These are phyloP conservation scores for Pseudotriccus pelzelni DNA, from an alignment of 2,797 vertebrate genomes.

Conservation along the genomic window DNA sequence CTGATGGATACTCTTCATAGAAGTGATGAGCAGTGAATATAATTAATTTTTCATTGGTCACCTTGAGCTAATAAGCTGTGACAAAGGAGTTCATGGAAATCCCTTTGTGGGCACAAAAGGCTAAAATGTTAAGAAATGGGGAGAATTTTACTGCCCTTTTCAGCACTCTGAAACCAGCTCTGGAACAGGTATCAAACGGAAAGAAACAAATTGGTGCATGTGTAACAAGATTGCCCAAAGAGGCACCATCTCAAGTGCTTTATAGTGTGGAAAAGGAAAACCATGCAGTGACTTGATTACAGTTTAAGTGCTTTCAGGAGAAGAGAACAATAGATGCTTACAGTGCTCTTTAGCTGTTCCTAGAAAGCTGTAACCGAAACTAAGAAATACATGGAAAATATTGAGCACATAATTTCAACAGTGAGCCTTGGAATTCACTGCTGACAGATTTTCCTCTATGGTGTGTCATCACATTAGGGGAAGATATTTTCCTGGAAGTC, in stretches of 20 bases:
- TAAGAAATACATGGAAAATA: not conserved
- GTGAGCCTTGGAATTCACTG: not conserved
- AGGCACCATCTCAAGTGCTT: not conserved
- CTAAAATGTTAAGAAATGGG: not conserved
- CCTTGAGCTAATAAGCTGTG: not conserved
- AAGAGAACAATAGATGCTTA: not conserved
- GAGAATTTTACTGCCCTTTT: not conserved
- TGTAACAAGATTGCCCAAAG: not conserved
- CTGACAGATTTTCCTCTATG: not conserved
- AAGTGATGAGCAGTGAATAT: not conserved
- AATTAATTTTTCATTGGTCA: not conserved
- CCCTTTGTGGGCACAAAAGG: not conserved
- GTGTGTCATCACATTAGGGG: not conserved
- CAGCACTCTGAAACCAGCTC: not conserved
- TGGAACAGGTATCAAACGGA: not conserved
- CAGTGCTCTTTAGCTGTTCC: not conserved
- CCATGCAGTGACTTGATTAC: not conserved
- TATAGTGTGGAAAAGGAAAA: not conserved
- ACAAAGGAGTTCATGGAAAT: not conserved
- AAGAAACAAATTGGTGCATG: not conserved
- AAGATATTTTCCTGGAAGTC: not conserved
- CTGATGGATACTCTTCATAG: not conserved
- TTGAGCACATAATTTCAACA: not conserved
- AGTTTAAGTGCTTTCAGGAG: not conserved
- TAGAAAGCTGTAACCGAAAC: not conserved